Evolutionary conservation across 2,113 vertebrate species (phyloP), one percentile per base, ranked within the genome.

Genomic region (Paedocypris sp.): DNA sequence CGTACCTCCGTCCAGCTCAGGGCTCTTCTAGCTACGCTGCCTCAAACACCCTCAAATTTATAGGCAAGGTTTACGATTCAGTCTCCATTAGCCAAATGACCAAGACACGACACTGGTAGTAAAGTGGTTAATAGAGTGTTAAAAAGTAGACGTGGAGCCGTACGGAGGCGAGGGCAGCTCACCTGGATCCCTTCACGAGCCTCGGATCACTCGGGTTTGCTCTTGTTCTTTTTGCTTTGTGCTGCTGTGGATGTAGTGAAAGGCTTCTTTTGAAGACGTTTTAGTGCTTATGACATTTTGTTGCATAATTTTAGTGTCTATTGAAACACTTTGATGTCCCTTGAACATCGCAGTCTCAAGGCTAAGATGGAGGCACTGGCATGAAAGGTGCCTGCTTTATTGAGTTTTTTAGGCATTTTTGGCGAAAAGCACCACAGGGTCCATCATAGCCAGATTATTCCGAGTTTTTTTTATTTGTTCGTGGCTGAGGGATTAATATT

Each of bases 171-270:
- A 77, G 74, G 75, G 76, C 78, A 80, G 77, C 76, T 70, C 78
- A 79, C 81, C 79, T 86, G 84, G 77, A 86, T 86, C 84, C 78
- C 75, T 81, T 80, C 82, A 68, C 74, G 66, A 76, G 66, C 77
- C 78, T 80, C 73, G 31, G 75, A 75, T 77, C 76, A 64, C 69
- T 69, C 79, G 71, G 62, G 62, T 59, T 72, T 61, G 52, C 66
- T 62, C 32, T 45, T 62, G 36, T 58, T 36, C 64, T 64, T 45
- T 67, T 66, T 66, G 56, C 46, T 73, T 39, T 42, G 62, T 64
- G 53, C 75, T 75, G 60, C 68, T 70, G 53, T 74, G 68, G 71
- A 75, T 74, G 68, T 81, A 73, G 62, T 69, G 73, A 42, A 35
- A 13, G 35, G 59, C 35, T 32, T 49, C 18, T 57, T 46, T 60